Evolutionary conservation across 1,140 invertebrate genomes (phyloP).

Genomic region (Planococcus citri): DNA sequence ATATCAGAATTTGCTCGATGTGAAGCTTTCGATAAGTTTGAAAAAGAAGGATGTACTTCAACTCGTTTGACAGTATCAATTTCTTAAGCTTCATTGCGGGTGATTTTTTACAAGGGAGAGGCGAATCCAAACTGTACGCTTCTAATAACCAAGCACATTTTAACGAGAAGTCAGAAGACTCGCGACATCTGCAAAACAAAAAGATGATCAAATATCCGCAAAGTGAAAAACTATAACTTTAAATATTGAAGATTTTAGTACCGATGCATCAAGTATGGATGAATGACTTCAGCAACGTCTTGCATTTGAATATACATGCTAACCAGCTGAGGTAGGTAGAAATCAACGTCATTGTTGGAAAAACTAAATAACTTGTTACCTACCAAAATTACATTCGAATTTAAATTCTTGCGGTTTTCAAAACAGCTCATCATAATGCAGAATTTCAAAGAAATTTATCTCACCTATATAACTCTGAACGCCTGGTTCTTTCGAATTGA

Average conservation of each 20-base stretch:
- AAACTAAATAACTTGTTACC: conserved; percentile 94
- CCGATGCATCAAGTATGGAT: conserved; percentile 89
- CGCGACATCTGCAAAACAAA: conserved; percentile 72
- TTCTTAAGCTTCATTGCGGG: conserved; percentile 76
- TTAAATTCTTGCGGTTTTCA: too few species aligned
- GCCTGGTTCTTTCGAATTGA: conserved; percentile 95
- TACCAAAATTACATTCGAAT: conserved; percentile 34
- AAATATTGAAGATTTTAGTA: conserved; percentile 32
- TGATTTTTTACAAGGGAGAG: conserved; percentile 60
- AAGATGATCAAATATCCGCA: not conserved
- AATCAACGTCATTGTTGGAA: conserved; percentile 80
- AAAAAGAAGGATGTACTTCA: conserved; percentile 42
- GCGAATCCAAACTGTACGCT: conserved; percentile 74
- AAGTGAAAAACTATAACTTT: conserved; percentile 27
- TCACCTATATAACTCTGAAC: conserved; percentile 68
- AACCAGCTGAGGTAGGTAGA: conserved; percentile 93
- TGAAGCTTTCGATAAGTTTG: conserved; percentile 25
- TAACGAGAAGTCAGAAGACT: conserved; percentile 87
- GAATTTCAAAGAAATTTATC: not conserved
- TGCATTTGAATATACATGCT: conserved; percentile 98
- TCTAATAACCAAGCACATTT: conserved; percentile 91
- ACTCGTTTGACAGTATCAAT: conserved; percentile 75
- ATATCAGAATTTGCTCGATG: conserved; percentile 31
- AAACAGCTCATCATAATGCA: too few species aligned
- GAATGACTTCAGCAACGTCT: conserved; percentile 86